A percentile compares a stretch with the other conserved stretches of the same genome.
Evolutionary conservation across 2,888 invertebrate species (phyloP).

Genomic region (Selenia dentaria): DNA sequence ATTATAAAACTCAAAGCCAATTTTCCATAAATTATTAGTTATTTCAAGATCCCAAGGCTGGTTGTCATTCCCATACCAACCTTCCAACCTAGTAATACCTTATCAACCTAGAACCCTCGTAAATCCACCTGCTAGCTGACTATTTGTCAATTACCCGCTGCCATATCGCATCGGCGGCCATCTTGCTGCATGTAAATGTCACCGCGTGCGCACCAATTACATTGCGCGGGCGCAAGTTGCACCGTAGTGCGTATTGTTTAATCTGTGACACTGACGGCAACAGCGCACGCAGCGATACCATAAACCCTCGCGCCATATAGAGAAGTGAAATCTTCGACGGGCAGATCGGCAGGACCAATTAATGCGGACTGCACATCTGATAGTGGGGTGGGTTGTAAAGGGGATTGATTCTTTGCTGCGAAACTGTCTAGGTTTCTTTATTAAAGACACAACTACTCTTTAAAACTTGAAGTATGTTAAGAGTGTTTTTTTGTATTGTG

Average conservation of each 20-base stretch:
- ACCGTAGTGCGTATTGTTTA: background rate
- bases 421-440: background rate
- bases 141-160: conserved; percentile 78
- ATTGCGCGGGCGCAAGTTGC: conserved; percentile 65
- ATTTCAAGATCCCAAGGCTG: too few species aligned
- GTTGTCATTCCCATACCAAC: background rate
- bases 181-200: conserved; percentile 81
- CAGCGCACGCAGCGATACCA: conserved; percentile 76
- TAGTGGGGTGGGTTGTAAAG: conserved; percentile 42
- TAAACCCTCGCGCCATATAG: conserved; percentile 80
- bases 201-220: conserved; percentile 80
- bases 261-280: conserved; percentile 58
- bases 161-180: conserved; percentile 74
- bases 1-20: too few species aligned
- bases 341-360: conserved; percentile 74
- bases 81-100: background rate
- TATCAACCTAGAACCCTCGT: conserved; percentile 19
- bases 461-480: too few species aligned
- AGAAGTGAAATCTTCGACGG: conserved; percentile 68
- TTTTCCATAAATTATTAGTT: too few species aligned
- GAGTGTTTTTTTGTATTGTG: too few species aligned
- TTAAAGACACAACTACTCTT: background rate
- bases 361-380: conserved; percentile 73
- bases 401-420: conserved; percentile 24
- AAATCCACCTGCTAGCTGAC: conserved; percentile 36